phyloP scores from a whole-genome alignment of 2,888 invertebrate species.

The Chydorus sphaericus region DNA sequence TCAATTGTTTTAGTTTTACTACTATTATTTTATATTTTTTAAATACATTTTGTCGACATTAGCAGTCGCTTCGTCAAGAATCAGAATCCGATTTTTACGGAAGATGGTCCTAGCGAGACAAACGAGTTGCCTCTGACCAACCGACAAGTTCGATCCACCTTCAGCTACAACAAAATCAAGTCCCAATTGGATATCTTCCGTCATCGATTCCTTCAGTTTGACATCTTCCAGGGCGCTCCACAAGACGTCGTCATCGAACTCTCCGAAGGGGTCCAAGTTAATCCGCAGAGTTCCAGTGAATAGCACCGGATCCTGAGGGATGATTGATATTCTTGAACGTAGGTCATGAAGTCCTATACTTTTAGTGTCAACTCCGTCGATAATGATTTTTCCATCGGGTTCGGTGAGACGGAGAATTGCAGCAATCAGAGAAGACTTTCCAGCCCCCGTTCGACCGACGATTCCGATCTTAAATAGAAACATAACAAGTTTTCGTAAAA shows the following conservation, averaged over 20 bases:
- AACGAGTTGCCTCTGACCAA: too few species aligned
- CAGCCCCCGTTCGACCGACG: slow-evolving; percentile 50
- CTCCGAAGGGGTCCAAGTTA: slow-evolving; percentile 29
- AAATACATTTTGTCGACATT: too few species aligned
- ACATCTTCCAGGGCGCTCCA: slow-evolving; percentile 13
- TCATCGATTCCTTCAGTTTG: too few species aligned
- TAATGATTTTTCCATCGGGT: slow-evolving; percentile 45
- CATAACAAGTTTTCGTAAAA: background rate
- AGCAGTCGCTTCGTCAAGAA: too few species aligned
- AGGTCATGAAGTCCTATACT: slow-evolving; percentile 44
- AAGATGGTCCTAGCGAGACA: too few species aligned
- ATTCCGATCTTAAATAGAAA: slow-evolving; percentile 43
- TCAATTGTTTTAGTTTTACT: too few species aligned
- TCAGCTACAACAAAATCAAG: too few species aligned
- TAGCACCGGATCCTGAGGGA: slow-evolving; percentile 33
- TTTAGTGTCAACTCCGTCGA: slow-evolving; percentile 41
- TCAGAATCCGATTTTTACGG: too few species aligned
- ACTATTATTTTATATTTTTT: too few species aligned
- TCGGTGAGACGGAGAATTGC: slow-evolving; percentile 53
- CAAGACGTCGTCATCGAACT: slow-evolving; percentile 23
- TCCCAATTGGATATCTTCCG: too few species aligned
- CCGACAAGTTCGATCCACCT: too few species aligned
- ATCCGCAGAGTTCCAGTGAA: slow-evolving; percentile 28
- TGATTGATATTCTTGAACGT: slow-evolving; percentile 31
- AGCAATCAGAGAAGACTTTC: slow-evolving; percentile 52